These are phyloP conservation scores for Lepus townsendii DNA, from an alignment of 2,797 vertebrate species.

Conservation along the genomic window DNA sequence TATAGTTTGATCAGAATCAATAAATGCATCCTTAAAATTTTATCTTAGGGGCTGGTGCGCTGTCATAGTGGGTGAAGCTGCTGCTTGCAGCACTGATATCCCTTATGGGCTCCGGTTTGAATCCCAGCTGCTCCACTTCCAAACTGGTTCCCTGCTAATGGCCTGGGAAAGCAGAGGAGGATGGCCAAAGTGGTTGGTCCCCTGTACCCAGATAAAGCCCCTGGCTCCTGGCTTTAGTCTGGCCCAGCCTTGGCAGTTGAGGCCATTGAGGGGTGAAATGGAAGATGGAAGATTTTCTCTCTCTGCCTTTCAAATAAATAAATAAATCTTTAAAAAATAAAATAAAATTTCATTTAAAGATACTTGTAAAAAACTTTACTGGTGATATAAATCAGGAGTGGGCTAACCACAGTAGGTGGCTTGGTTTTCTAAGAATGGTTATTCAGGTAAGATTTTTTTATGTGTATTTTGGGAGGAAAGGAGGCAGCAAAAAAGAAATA, in stretches of 20 bases:
- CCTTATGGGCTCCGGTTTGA: too few species aligned
- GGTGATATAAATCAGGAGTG: background rate
- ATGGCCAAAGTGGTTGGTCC: too few species aligned
- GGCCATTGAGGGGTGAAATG: too few species aligned
- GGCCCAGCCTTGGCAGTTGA: too few species aligned
- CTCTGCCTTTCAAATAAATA: background rate
- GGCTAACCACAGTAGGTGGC: background rate
- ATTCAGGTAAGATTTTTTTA: background rate
- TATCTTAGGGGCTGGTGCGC: background rate
- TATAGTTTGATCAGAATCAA: background rate
- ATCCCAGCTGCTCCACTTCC: too few species aligned
- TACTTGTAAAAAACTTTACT: background rate
- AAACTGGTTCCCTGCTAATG: too few species aligned
- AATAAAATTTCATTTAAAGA: conserved; percentile 29
- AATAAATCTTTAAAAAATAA: conserved; percentile 24
- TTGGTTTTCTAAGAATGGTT: background rate
- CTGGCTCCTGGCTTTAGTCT: too few species aligned
- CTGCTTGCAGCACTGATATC: too few species aligned
- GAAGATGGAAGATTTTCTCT: too few species aligned
- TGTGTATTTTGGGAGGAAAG: background rate
- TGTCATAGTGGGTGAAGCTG: too few species aligned
- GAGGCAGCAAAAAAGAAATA: background rate
- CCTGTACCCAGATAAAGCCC: too few species aligned
- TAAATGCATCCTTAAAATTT: conserved; percentile 38
- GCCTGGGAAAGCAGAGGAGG: too few species aligned